Evolutionary conservation across 2,113 vertebrate genomes (phyloP).

Genomic region (Vireo altiloquus): DNA sequence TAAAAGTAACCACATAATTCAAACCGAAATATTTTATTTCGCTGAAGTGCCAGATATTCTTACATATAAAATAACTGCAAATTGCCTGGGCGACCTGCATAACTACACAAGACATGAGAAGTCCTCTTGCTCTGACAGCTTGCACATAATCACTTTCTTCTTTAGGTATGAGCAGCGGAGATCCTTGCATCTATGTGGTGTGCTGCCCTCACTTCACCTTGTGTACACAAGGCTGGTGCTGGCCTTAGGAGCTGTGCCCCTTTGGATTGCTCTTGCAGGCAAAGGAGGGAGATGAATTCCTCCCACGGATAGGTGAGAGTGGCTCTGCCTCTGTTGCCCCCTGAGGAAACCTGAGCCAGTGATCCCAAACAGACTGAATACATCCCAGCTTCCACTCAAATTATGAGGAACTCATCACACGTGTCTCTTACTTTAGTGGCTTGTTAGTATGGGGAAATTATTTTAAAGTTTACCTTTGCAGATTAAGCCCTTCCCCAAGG

Average conservation of each 20-base stretch:
- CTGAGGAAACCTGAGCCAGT: background rate
- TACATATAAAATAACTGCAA: background rate
- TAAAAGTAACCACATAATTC: background rate
- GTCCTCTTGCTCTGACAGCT: background rate
- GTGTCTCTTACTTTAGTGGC: background rate
- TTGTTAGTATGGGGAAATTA: background rate
- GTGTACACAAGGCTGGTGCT: accelerated
- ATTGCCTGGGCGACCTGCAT: constrained; percentile 2
- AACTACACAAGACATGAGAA: background rate
- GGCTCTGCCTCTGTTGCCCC: background rate
- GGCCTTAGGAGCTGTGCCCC: background rate
- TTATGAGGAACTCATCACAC: accelerated
- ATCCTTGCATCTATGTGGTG: background rate
- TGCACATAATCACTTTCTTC: background rate
- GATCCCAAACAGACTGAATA: background rate
- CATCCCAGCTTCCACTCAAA: background rate
- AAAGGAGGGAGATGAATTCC: background rate
- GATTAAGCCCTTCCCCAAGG: background rate
- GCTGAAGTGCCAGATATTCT: background rate
- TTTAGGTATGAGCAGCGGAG: background rate
- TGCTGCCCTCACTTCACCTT: background rate
- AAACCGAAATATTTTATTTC: background rate
- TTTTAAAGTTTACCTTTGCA: background rate
- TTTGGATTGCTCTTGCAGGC: background rate
- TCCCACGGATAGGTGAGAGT: accelerated